Evolutionary conservation across 2,113 vertebrate genomes (phyloP).

Genomic region (Marmota flaviventris): DNA sequence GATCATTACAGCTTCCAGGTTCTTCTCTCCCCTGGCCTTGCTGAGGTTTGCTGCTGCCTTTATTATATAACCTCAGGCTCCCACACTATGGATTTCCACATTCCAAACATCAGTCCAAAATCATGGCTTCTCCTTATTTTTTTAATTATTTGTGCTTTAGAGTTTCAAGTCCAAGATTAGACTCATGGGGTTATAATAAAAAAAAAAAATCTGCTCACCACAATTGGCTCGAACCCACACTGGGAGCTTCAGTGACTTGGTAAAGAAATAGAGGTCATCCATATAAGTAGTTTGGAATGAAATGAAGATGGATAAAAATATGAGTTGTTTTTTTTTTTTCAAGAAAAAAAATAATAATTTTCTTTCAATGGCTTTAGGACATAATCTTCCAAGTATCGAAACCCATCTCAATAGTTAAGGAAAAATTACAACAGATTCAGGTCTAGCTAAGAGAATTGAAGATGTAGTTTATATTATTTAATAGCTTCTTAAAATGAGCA

Average conservation of each 20-base stretch:
- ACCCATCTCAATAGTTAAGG: slow-evolving; percentile 31
- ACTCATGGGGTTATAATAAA: background rate
- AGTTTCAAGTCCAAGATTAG: background rate
- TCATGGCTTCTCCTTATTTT: background rate
- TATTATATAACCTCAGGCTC: background rate
- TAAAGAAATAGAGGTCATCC: background rate
- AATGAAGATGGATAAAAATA: slow-evolving; percentile 37
- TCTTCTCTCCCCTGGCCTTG: slow-evolving; percentile 36
- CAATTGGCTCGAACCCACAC: background rate
- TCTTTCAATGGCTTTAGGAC: background rate
- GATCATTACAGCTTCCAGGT: slow-evolving; percentile 55
- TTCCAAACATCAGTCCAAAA: background rate
- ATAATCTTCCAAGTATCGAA: slow-evolving; percentile 27
- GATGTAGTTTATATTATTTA: background rate
- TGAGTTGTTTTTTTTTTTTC: too few species aligned
- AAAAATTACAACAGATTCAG: background rate
- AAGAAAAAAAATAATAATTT: background rate
- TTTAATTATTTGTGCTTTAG: background rate
- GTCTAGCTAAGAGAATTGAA: slow-evolving; percentile 43
- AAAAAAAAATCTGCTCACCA: background rate
- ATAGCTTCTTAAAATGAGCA: background rate
- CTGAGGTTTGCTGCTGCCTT: background rate
- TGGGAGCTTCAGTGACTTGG: background rate
- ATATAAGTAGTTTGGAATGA: background rate
- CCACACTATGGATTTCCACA: background rate